Percentiles rank a stretch among this genome's conserved stretches.
These are phyloP conservation scores for Myotis lucifugus DNA, from an alignment of 2,113 vertebrate species.

Conservation along the genomic window DNA sequence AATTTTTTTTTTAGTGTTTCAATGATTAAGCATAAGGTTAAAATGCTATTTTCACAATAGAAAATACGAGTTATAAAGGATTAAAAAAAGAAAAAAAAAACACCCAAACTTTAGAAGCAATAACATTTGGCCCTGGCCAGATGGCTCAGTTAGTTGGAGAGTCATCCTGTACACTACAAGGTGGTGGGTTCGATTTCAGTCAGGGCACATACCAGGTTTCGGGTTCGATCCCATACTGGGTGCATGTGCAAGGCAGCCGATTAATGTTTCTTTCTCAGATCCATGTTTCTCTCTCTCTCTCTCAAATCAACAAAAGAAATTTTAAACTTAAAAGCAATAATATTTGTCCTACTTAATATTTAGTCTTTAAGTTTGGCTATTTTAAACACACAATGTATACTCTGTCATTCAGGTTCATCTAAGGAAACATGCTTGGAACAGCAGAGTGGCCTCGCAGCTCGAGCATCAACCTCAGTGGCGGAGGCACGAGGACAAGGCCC, in stretches of 20 bases:
- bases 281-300: neutral
- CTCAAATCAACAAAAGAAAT: neutral
- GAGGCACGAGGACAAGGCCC: fast-evolving
- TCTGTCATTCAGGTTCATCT: neutral
- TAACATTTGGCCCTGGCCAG: neutral
- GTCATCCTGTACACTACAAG: neutral
- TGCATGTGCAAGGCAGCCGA: neutral
- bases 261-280: neutral
- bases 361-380: neutral
- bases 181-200: neutral
- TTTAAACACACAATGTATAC: neutral
- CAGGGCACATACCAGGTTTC: neutral
- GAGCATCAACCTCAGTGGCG: too few relatives aligned
- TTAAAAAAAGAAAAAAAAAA: neutral
- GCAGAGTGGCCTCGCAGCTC: neutral
- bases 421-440: neutral
- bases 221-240: neutral
- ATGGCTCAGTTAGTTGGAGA: neutral
- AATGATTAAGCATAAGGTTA: neutral
- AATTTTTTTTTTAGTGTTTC: neutral
- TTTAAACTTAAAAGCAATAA: neutral
- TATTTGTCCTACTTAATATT: neutral
- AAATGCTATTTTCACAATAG: neutral
- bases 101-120: neutral
- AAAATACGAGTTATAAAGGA: neutral